phyloP scores from a whole-genome alignment of 2,888 invertebrate species.

The Ommatoiulus sabulosus region DNA sequence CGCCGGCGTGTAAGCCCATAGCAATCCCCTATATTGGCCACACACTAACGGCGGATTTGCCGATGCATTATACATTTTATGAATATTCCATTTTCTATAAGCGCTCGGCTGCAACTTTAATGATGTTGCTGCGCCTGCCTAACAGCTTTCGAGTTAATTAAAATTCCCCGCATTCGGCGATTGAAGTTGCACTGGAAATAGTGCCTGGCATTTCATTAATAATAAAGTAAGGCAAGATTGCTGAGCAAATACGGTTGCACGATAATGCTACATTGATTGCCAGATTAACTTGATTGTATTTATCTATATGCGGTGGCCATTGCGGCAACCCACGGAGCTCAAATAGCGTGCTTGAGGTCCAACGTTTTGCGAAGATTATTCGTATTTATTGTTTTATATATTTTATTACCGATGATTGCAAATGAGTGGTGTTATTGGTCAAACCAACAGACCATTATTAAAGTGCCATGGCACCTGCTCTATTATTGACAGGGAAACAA shows the following conservation, averaged over 20 bases:
- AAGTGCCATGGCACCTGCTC: too few species aligned
- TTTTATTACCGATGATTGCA: too few species aligned
- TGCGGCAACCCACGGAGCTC: too few species aligned
- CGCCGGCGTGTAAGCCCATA: background rate
- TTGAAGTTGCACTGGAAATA: background rate
- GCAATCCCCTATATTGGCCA: background rate
- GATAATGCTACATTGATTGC: slow-evolving; percentile 28
- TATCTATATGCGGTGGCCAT: background rate
- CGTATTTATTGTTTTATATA: too few species aligned
- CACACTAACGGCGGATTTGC: background rate
- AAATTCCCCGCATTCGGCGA: slow-evolving; percentile 19
- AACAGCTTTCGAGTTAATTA: slow-evolving; percentile 22
- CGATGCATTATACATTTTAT: slow-evolving; percentile 21
- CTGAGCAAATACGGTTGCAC: background rate
- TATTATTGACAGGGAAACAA: too few species aligned
- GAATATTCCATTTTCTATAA: slow-evolving; percentile 34
- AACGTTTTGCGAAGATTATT: too few species aligned
- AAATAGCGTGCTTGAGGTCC: too few species aligned
- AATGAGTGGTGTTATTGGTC: too few species aligned
- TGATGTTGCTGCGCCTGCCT: slow-evolving; percentile 2
- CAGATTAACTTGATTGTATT: slow-evolving; percentile 7
- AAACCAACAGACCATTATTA: too few species aligned
- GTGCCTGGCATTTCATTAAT: slow-evolving; percentile 3
- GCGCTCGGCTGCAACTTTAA: slow-evolving; percentile 13
- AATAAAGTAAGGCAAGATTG: slow-evolving; percentile 14